A percentile compares a stretch with the other conserved stretches of the same genome.
Evolutionary conservation across 1,140 invertebrate genomes (phyloP).

Genomic region (Drosophila tani): DNA sequence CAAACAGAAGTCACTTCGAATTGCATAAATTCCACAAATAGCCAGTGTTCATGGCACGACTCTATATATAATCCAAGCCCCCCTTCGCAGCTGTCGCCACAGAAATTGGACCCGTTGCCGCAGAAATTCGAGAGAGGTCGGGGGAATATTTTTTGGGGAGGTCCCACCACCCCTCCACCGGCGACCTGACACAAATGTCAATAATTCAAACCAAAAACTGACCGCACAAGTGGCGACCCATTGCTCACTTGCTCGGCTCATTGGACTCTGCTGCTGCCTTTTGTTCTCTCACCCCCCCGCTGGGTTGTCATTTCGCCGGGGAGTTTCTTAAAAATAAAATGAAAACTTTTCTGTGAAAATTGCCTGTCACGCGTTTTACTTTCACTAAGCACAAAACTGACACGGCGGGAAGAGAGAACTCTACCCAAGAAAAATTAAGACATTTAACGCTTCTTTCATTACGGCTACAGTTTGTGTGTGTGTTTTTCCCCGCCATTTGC

Average conservation of each 20-base stretch:
- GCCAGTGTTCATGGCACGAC: slow-evolving; percentile 28
- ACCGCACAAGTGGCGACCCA: slow-evolving; percentile 46
- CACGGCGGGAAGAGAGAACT: slow-evolving; percentile 1
- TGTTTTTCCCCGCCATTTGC: slow-evolving; percentile 3
- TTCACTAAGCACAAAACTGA: slow-evolving; percentile 56
- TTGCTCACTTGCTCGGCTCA: slow-evolving; percentile 68
- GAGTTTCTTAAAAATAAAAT: slow-evolving; percentile 61
- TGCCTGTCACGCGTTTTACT: slow-evolving; percentile 72
- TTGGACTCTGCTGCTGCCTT: slow-evolving; percentile 47
- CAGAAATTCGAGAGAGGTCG: slow-evolving; percentile 62
- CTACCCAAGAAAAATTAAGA: slow-evolving; percentile 68
- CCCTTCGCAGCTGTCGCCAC: slow-evolving; percentile 42
- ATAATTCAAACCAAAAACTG: slow-evolving; percentile 63
- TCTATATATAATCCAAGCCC: slow-evolving; percentile 28
- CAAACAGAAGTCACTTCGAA: slow-evolving; percentile 47
- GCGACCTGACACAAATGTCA: slow-evolving; percentile 71
- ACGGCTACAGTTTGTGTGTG: slow-evolving; percentile 11
- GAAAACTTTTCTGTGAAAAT: slow-evolving; percentile 61
- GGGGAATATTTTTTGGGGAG: slow-evolving; percentile 34
- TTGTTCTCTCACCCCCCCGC: background rate
- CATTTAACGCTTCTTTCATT: slow-evolving; percentile 81
- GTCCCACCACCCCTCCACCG: too few species aligned
- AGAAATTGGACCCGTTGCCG: slow-evolving; percentile 53
- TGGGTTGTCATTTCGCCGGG: slow-evolving; percentile 27
- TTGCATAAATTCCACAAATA: slow-evolving; percentile 64